These are phyloP conservation scores for Cacatua alba DNA, from an alignment of 2,113 vertebrate species.

Conservation along the genomic window DNA sequence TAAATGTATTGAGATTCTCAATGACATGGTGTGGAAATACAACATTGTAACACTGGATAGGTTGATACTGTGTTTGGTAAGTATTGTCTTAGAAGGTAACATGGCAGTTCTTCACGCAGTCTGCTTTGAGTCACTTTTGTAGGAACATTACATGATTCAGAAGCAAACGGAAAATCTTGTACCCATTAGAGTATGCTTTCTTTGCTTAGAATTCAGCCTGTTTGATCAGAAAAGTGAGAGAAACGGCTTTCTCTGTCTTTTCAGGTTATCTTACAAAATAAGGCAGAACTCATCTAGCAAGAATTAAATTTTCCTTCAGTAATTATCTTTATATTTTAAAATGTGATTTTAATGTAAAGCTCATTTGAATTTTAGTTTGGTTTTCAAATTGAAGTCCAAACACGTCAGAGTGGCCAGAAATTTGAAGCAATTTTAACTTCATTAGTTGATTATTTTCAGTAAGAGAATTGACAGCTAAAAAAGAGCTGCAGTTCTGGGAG, in stretches of 20 bases:
- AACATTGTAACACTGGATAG: conserved; percentile 98
- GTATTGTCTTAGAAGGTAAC: background rate
- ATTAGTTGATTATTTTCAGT: background rate
- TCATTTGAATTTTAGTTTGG: background rate
- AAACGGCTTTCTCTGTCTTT: background rate
- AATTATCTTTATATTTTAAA: background rate
- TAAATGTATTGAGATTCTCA: conserved; percentile 99
- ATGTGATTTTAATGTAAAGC: background rate
- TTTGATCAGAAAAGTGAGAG: background rate
- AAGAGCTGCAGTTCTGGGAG: background rate
- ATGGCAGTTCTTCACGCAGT: fast-evolving
- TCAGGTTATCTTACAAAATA: background rate
- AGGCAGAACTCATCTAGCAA: background rate
- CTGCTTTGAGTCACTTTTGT: background rate
- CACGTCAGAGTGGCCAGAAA: background rate
- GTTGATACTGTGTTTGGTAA: conserved; percentile 95
- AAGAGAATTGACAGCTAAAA: background rate
- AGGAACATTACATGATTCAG: background rate
- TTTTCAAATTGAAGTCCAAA: background rate
- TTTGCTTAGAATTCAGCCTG: background rate
- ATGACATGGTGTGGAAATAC: conserved; percentile 99
- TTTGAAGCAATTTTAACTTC: background rate
- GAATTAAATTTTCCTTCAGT: background rate
- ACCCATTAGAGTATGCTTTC: background rate
- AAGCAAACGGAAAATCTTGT: background rate